Conservation (phyloP, 2,888 invertebrate genomes). For the Teleiodes luculella region DNA sequence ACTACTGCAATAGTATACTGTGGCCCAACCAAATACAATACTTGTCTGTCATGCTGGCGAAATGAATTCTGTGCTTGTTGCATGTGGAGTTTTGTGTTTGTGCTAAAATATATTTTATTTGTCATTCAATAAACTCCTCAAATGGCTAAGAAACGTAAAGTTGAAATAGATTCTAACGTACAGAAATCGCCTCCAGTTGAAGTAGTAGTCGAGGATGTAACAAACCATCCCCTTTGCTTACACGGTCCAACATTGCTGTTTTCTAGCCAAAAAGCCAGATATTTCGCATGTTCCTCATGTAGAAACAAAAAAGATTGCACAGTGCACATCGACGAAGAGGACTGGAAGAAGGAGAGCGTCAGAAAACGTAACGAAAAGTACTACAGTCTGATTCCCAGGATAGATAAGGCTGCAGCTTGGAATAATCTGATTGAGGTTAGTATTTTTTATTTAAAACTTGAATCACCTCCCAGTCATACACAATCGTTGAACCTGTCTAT, state of each 20-base stretch:
- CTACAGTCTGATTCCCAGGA: conserved; percentile 60
- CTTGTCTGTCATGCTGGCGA: too few species aligned
- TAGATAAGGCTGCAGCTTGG: conserved; percentile 76
- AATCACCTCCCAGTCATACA: too few species aligned
- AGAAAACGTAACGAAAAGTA: conserved; percentile 68
- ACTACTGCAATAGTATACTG: too few species aligned
- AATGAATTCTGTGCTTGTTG: too few species aligned
- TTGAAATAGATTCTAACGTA: conserved; percentile 30
- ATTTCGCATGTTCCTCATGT: conserved; percentile 91
- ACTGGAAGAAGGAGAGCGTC: conserved; percentile 73
- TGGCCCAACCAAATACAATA: too few species aligned
- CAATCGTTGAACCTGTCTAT: too few species aligned
- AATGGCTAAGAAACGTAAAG: conserved; percentile 63
- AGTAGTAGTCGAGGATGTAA: conserved; percentile 77
- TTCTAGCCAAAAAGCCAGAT: conserved; percentile 77
- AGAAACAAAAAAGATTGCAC: conserved; percentile 87
- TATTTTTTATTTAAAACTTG: conserved; percentile 2
- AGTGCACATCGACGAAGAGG: conserved; percentile 80
- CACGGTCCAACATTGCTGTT: conserved; percentile 89
- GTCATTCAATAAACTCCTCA: neutral
- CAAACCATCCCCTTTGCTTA: conserved; percentile 83
- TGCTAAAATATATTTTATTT: neutral
- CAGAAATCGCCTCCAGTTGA: conserved; percentile 57
- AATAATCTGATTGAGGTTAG: conserved; percentile 72
- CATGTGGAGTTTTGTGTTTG: conserved; percentile 16